These are phyloP conservation scores for Tachycineta bicolor DNA, from an alignment of 2,113 vertebrate genomes.

Conservation along the genomic window DNA sequence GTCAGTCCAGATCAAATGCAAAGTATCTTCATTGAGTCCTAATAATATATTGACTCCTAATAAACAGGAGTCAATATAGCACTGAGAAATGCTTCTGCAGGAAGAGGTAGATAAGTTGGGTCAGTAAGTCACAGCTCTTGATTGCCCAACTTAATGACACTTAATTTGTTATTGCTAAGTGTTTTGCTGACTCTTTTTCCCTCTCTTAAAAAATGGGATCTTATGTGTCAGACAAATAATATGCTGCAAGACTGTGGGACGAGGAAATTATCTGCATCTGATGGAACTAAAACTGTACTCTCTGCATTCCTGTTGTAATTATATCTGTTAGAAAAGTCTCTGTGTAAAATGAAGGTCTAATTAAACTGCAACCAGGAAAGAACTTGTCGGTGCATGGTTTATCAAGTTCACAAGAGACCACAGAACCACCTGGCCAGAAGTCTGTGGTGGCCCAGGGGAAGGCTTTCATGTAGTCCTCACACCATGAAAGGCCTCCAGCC, in stretches of 20 bases:
- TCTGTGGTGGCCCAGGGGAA: background rate
- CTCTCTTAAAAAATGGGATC: background rate
- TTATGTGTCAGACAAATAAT: background rate
- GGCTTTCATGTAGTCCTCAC: background rate
- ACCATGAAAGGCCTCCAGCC: background rate
- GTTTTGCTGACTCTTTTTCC: background rate
- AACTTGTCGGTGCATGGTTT: background rate
- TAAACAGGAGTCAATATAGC: background rate
- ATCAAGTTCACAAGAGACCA: background rate
- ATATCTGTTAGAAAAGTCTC: background rate
- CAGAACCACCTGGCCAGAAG: background rate
- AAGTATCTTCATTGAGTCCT: background rate
- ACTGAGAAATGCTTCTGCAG: background rate
- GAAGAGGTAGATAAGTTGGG: background rate
- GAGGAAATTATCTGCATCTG: background rate
- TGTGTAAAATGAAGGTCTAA: background rate
- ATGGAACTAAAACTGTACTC: constrained; percentile 3
- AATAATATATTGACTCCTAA: accelerated
- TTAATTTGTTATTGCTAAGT: constrained; percentile 13
- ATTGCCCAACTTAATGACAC: background rate
- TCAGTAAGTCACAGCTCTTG: background rate
- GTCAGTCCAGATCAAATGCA: background rate
- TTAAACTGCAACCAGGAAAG: background rate
- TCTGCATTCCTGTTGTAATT: constrained; percentile 41
- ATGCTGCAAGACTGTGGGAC: background rate